Conservation (phyloP, 1,140 invertebrate species). For the Papilio helenus region DNA sequence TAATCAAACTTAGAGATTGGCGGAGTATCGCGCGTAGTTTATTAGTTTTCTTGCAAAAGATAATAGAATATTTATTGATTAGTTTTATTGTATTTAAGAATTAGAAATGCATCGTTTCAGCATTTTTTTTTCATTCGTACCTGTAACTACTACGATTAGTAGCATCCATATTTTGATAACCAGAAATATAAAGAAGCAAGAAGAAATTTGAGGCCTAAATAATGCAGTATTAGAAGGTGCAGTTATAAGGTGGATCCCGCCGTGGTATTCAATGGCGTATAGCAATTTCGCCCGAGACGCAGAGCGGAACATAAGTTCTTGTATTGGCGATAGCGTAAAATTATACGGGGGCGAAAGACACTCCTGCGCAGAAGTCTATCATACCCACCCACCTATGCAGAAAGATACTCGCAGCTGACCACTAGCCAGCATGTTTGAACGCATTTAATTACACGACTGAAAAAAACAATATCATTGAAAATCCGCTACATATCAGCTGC, state of each 20-base stretch:
- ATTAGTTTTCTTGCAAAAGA: neutral
- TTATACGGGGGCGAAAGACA: too few species aligned
- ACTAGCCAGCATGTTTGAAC: too few species aligned
- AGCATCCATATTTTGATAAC: too few species aligned
- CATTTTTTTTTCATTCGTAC: neutral
- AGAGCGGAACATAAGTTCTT: neutral
- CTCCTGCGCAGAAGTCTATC: too few species aligned
- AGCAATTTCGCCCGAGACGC: neutral
- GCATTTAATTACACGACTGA: too few species aligned
- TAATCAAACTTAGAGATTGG: neutral
- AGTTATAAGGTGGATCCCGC: neutral
- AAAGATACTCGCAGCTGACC: too few species aligned
- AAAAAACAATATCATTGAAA: too few species aligned
- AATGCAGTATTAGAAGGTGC: neutral
- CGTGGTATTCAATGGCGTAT: neutral
- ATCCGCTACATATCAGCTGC: neutral
- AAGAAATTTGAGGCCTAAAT: neutral
- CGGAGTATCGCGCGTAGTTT: neutral
- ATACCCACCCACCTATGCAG: too few species aligned
- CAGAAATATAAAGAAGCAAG: neutral
- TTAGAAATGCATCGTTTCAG: neutral
- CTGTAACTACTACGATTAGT: neutral
- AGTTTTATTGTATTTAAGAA: neutral
- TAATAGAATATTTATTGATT: neutral
- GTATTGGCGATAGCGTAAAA: neutral